phyloP scores from a whole-genome alignment of 2,113 vertebrate species.

The Pterophyllum scalare region DNA sequence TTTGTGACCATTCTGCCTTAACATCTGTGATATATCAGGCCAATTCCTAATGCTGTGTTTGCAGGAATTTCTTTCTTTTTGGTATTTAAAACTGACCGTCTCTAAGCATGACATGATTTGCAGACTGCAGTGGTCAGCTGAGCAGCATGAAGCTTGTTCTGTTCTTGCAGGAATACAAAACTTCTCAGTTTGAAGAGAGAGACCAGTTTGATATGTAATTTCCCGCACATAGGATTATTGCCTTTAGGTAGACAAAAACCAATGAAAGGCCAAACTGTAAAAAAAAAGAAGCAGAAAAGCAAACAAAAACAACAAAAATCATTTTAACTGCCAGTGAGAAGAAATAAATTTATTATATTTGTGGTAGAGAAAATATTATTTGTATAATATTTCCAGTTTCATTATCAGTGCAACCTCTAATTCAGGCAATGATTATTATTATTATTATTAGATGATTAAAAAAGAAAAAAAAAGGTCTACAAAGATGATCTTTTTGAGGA shows the following conservation, averaged over 20 bases:
- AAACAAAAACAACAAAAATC: neutral
- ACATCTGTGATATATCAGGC: neutral
- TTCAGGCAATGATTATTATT: neutral
- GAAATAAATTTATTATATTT: neutral
- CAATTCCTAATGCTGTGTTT: neutral
- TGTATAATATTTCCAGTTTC: neutral
- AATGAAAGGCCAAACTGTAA: neutral
- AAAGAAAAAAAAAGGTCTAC: neutral
- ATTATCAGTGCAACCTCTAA: neutral
- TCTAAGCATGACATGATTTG: neutral
- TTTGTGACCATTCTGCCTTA: neutral
- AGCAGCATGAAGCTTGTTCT: neutral
- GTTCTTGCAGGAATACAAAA: neutral
- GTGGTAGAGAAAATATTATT: neutral
- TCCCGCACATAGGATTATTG: neutral
- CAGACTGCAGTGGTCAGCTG: neutral
- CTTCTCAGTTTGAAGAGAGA: neutral
- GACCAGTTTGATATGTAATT: neutral
- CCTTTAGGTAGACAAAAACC: neutral
- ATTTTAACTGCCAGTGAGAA: neutral
- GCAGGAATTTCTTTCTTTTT: neutral
- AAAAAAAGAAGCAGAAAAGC: neutral
- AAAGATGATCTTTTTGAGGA: neutral
- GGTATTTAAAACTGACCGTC: neutral
- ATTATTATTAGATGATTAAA: too few relatives aligned